Percentiles rank a stretch among this genome's conserved stretches.
phyloP scores from a whole-genome alignment of 1,140 invertebrate genomes.

The Euura saliciscinereae region DNA sequence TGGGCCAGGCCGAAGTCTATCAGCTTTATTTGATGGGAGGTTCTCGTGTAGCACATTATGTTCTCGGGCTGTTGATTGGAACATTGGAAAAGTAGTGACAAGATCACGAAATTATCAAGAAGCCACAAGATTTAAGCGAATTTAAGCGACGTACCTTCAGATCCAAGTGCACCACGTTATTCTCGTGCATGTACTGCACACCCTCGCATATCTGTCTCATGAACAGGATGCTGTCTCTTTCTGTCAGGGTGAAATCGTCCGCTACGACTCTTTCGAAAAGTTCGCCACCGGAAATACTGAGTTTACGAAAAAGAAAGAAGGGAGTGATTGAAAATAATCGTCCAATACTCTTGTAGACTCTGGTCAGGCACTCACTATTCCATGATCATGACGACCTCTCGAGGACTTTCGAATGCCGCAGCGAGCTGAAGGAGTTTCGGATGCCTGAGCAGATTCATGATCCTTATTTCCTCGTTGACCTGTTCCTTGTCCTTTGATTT shows the following conservation, averaged over 20 bases:
- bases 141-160: constrained; percentile 72
- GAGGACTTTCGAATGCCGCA: constrained; percentile 84
- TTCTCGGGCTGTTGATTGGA: constrained; percentile 76
- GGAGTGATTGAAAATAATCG: neutral
- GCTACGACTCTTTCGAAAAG: constrained; percentile 90
- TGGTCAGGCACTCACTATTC: constrained; percentile 82
- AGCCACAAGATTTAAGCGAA: neutral
- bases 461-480: constrained; percentile 88
- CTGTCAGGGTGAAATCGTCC: constrained; percentile 90
- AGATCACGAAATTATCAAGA: neutral
- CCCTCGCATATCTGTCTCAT: constrained; percentile 90
- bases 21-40: constrained; percentile 84
- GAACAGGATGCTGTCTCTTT: constrained; percentile 90
- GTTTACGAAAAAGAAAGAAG: constrained; percentile 13
- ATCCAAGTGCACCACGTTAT: constrained; percentile 87
- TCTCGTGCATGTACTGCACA: constrained; percentile 87
- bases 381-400: constrained; percentile 90
- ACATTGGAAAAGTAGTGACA: neutral
- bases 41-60: constrained; percentile 85
- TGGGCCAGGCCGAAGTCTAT: constrained; percentile 92
- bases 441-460: constrained; percentile 90
- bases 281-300: constrained; percentile 89
- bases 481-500: constrained; percentile 83
- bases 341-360: neutral
- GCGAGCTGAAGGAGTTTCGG: constrained; percentile 87